Base-by-base conservation (phyloP, 2,888 invertebrate genomes). In the Melipona beecheii region DNA sequence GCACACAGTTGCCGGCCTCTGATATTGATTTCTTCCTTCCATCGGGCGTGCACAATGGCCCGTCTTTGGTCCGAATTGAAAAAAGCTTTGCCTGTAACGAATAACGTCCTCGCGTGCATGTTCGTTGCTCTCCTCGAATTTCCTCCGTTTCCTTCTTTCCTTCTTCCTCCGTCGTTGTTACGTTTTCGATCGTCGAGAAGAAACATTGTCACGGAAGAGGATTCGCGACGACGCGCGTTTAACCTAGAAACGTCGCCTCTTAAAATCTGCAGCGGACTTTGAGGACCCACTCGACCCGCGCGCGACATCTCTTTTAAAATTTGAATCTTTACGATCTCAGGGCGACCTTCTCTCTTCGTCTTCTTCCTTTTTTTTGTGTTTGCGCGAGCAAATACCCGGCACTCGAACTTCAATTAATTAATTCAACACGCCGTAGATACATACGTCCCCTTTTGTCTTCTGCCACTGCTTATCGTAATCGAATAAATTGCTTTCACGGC, bases 11-110 rank as follows among this genome's bases (percentile, higher is more conserved):
- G 65, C 79, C 62, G 65, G 54, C 6, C 19, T 36, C 52, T 66
- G 79, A 83, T 88, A 87, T 88, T 70, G 87, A 89, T 84, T 87
- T 82, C 80, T 84, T 72, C 9, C 43, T 43, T 71, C 71, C 64
- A 64, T 68, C 43, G 31, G 73, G 64, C 74, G 9, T 21, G 31
- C 31, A 50, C 66, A 75, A 81, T 75, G 70, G 60, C 54, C 60
- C 66, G 75, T 81, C 81, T 24, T 73, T 13, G 58, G 43, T 24
- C 58, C 21, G 60, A 65, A 66, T 75, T 60, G 54, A 66, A 66
- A 43, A 54, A 66, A 43, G 19, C 27, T 27, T 17, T 43, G 9
- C 27, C 19, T 36, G 56, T 64, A 62, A 65, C 43, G 4, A 19
- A 5, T 43, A 36, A 36, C 36, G 1, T 52, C 19, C 4, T 17